Evolutionary conservation across 2,888 invertebrate species (phyloP), one percentile per base, ranked within the genome.

Genomic region (Nemurella pictetii): DNA sequence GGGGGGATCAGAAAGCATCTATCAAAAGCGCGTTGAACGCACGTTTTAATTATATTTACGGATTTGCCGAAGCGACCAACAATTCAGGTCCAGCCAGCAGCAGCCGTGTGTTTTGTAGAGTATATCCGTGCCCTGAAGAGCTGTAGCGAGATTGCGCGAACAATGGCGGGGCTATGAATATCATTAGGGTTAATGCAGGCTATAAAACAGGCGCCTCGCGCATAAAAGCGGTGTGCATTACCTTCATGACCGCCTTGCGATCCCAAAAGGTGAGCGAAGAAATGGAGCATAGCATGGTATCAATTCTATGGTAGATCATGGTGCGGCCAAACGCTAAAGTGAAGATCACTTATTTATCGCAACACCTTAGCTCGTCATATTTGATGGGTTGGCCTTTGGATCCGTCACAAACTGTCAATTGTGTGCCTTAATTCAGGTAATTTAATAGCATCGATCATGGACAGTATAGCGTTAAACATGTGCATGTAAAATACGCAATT

Each of bases 141-240:
- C 27, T 12, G 82, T 55, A 27, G 82, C 73, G 72, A 82, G 27
- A 72, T 28, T 55, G 82, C 82, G 15, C 20, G 82, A 82, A 82
- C 82, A 82, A 82, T 82, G 82, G 25, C 26, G 5, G 72, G 5
- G 72, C 72, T 82, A 36, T 82, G 82, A 82, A 82, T 82, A 82
- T 28, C 82, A 82, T 82, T 55, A 82, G n/a, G 72, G 72, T 55
- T 36, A 82, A 82, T 72, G 82, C 15, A 12, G 55, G 82, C 82
- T 5, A 82, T 82, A 82, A 82, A 82, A 15, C 27, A n/a, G n/a
- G n/a, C n/a, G n/a, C n/a, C n/a, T n/a, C n/a, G n/a, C n/a, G n/a
- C n/a, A n/a, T n/a, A n/a, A n/a, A n/a, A 82, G 29, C 78, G 1
- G n/a, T 20, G 9, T 12, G 55, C 55, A 20, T 55, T 55, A 20